Base-by-base conservation (phyloP, 2,888 invertebrate species). In the Helicoverpa assulta region DNA sequence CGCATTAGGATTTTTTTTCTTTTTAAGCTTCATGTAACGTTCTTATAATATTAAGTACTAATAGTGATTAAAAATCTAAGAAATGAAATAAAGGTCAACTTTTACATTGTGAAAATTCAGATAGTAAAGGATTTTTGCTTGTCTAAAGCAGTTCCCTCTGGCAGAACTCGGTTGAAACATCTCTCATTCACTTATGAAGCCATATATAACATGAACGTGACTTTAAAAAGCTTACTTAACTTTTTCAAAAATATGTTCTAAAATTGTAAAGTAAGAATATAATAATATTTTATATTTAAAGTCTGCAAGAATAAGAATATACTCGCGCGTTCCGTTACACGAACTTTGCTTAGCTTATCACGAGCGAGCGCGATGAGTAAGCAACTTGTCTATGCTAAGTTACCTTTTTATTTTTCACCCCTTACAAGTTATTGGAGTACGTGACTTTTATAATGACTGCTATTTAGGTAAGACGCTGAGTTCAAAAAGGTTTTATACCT, bases 391-490 rank as follows among this genome's bases (percentile, higher is more conserved):
- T 51, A 47, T 57, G 16, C 21, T 51, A 26, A 47, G 6, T 10
- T 57, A 64, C 52, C 47, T 37, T 53, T 16, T 7, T 33, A 52
- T 43, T 52, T 26, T 43, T 26, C 54, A 10, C 2, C 29, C 47
- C 10, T 43, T 16, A 2, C n/a, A 58, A 65, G 8, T 40, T 29
- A 65, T 58, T 10, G 53, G 19, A 5, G 57, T 65, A 58, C 73
- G 65, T 71, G 71, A 58, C 73, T 58, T 65, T 50, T 2, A 12
- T 8, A 29, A 43, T 33, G 51, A 21, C 14, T 43, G 43, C 43
- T 43, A 43, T 43, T 43, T 43, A n/a, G n/a, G n/a, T n/a, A 43
- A 14, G 43, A 14, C 12, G 16, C 43, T 14, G 43, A 12, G 1
- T 43, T 43, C 43, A 43, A 43, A 43, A 43, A 16, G 12, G 43